Base-by-base conservation (phyloP, 35 echinoderm and acorn worm genomes). In the Heliocidaris erythrogramma region DNA sequence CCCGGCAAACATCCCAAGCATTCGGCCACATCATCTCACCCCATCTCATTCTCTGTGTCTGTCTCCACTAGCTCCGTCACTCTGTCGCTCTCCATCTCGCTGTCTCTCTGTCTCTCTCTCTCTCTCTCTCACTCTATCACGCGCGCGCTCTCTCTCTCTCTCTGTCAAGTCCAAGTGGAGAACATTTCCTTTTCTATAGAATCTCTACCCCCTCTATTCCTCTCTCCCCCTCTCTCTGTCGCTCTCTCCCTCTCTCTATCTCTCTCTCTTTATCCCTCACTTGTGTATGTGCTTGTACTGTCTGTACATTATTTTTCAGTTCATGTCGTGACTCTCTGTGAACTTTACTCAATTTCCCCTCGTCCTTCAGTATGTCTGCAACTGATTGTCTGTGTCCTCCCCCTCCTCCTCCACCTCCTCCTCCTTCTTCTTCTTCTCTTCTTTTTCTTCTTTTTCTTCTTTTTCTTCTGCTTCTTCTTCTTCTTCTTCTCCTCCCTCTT, bases 1-100 rank as follows among this genome's bases (percentile, higher is more conserved):
- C 87, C 87, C 87, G 18, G 24, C 87, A 89, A 89, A 89, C 30
- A 89, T 89, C 87, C 87, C 87, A 89, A 89, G 18, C 87, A 89
- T 89, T 48, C 87, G 47, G 32, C 21, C n/a, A 48, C 87, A 47
- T n/a, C 87, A 89, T 89, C 87, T 89, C 24, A 47, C 32, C 87
- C 87, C 12, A 89, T 48, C 87, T 89, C 87, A 16, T 47, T 5
- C 31, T 89, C 13, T 89, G 5, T 32, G 30, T 30, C 85, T 48
- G 31, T 24, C 31, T 89, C 31, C 17, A 21, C 87, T 30, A 47
- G 31, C 87, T 89, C 13, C 42, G 14, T 88, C 30, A 11, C 18
- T 78, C 65, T n/a, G 14, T 78, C 65, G n/a, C 65, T 24, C 5
- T 78, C 65, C 27, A n/a, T n/a, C 17, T 78, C 21, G 2, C 61